phyloP scores from a whole-genome alignment of 2,797 vertebrate species.

The Melanotaenia boesemani region DNA sequence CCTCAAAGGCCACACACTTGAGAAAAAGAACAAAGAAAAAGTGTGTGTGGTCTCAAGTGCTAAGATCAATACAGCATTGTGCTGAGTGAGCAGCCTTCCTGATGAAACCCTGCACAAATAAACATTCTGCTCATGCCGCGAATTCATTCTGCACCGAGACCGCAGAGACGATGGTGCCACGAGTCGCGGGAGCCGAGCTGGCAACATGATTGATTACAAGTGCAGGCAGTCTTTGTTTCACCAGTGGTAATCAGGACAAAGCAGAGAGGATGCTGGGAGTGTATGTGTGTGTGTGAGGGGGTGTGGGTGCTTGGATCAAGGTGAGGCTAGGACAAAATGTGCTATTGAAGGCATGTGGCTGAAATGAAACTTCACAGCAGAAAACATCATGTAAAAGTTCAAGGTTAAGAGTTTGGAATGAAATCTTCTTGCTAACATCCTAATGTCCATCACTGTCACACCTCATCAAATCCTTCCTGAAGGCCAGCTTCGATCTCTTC shows the following conservation, averaged over 20 bases:
- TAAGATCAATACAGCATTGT: conserved; percentile 70
- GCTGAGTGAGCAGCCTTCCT: conserved; percentile 72
- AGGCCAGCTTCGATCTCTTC: conserved; percentile 76
- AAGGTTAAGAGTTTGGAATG: background rate
- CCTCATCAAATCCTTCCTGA: conserved; percentile 48
- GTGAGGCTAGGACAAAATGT: conserved; percentile 45
- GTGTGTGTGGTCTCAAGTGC: conserved; percentile 49
- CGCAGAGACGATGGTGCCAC: conserved; percentile 35
- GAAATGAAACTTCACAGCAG: conserved; percentile 27
- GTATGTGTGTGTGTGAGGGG: conserved; percentile 11
- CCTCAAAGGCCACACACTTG: conserved; percentile 6
- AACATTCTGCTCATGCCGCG: conserved; percentile 59
- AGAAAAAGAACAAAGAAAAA: conserved; percentile 61
- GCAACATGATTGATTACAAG: conserved; percentile 79
- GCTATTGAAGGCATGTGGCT: conserved; percentile 10
- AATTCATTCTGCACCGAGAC: conserved; percentile 42
- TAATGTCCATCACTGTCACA: conserved; percentile 34
- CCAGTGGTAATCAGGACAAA: conserved; percentile 60
- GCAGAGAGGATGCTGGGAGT: conserved; percentile 38
- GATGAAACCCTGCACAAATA: conserved; percentile 71
- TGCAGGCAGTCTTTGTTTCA: conserved; percentile 67
- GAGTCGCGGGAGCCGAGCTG: conserved; percentile 55
- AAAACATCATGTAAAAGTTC: conserved; percentile 6
- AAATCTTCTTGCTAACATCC: background rate
- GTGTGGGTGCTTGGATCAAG: conserved; percentile 35